Evolutionary conservation across 2,113 vertebrate genomes (phyloP).

Genomic region (Alethe diademata): DNA sequence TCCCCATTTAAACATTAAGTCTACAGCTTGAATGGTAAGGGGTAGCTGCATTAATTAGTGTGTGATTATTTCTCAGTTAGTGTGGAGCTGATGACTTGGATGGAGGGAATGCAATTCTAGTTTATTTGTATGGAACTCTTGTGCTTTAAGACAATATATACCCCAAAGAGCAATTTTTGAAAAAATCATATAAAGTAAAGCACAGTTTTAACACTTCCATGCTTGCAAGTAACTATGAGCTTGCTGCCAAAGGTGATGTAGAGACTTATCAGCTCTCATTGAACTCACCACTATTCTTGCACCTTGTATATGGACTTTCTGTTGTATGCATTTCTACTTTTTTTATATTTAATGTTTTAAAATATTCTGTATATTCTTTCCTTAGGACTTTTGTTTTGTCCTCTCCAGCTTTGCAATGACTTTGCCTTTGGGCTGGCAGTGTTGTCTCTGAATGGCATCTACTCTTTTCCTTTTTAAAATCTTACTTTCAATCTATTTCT

Average conservation of each 20-base stretch:
- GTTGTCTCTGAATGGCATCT: neutral
- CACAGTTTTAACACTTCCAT: neutral
- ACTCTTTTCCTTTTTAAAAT: neutral
- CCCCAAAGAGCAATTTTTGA: neutral
- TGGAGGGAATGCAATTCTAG: neutral
- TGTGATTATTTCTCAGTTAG: neutral
- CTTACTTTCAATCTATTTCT: neutral
- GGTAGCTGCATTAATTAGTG: neutral
- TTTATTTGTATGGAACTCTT: neutral
- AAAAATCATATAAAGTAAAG: neutral
- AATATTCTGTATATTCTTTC: neutral
- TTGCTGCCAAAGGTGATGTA: neutral
- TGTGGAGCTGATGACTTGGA: neutral
- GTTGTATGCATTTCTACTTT: neutral
- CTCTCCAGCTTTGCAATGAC: neutral
- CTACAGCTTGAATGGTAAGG: neutral
- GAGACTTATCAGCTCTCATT: neutral
- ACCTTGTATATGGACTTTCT: neutral
- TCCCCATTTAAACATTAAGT: neutral
- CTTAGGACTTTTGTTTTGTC: neutral
- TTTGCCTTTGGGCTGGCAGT: neutral
- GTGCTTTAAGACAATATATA: neutral
- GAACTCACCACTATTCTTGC: neutral
- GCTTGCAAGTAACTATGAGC: fast-evolving
- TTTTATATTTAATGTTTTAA: neutral